A percentile compares a stretch with the other conserved stretches of the same genome.
These are phyloP conservation scores for Siderastrea siderea DNA, from an alignment of 92 coral and sea anemone genomes.

Conservation along the genomic window DNA sequence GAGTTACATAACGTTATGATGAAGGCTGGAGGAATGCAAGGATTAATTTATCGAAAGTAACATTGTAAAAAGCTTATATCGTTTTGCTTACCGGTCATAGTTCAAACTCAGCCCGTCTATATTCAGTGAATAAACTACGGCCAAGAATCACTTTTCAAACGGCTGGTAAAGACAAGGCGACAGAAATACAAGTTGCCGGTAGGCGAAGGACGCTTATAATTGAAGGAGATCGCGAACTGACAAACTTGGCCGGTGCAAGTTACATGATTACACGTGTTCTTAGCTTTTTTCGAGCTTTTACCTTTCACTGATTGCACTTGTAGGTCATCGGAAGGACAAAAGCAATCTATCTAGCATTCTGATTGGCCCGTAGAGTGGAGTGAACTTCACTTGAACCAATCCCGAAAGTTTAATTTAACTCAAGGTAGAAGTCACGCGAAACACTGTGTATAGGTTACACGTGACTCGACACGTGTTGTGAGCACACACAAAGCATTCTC, in stretches of 20 bases:
- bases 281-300: conserved; percentile 37
- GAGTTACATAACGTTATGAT: not conserved
- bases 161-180: not conserved
- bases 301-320: conserved; percentile 53
- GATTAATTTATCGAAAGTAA: not conserved
- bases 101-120: conserved; percentile 12
- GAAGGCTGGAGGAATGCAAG: not conserved
- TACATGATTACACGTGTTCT: conserved; percentile 19
- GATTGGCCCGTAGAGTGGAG: conserved; percentile 12
- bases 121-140: not conserved
- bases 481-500: not conserved
- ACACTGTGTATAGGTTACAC: not conserved
- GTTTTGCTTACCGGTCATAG: conserved; percentile 52
- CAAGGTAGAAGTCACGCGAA: conserved; percentile 35
- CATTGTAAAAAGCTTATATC: not conserved
- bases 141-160: not conserved
- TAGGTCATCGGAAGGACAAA: conserved; percentile 44
- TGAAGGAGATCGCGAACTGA: not conserved
- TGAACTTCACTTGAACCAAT: conserved; percentile 13
- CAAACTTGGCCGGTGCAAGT: not conserved
- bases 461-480: conserved; percentile 25
- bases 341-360: conserved; percentile 16
- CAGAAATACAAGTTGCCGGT: not conserved
- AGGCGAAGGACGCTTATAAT: not conserved
- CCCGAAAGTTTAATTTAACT: not conserved